Percentiles rank a stretch among this genome's conserved stretches.
Evolutionary conservation across 2,888 invertebrate genomes (phyloP).

Genomic region (Anthoptus insignis): DNA sequence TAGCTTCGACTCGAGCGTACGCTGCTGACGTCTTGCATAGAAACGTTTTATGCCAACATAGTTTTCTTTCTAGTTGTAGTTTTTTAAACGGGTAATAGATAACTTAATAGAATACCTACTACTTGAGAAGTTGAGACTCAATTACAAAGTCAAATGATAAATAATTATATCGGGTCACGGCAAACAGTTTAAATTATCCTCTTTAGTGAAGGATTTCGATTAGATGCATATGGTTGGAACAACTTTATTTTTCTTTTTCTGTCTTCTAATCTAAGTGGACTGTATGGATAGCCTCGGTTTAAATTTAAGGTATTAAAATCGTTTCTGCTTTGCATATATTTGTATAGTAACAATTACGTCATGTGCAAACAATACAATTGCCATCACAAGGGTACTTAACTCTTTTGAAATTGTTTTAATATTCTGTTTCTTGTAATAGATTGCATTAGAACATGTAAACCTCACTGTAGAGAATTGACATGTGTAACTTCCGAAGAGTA

Average conservation of each 20-base stretch:
- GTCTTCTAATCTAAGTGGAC: neutral
- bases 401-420: neutral
- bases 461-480: too few relatives aligned
- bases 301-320: neutral
- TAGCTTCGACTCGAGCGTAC: neutral
- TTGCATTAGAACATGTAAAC: too few relatives aligned
- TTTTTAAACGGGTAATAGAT: neutral
- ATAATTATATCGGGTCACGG: neutral
- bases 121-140: neutral
- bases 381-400: neutral
- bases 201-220: neutral
- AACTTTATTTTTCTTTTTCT: neutral
- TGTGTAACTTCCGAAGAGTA: too few relatives aligned
- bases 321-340: neutral
- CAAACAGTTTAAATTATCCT: neutral
- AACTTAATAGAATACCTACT: neutral
- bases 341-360: neutral
- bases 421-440: too few relatives aligned
- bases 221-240: neutral
- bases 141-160: constrained; percentile 11
- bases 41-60: neutral
- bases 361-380: neutral
- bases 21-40: neutral
- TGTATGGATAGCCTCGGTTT: neutral
- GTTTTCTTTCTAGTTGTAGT: neutral